Percentiles rank a stretch among this genome's conserved stretches.
phyloP scores from a whole-genome alignment of 2,113 vertebrate species.

The Meles meles region DNA sequence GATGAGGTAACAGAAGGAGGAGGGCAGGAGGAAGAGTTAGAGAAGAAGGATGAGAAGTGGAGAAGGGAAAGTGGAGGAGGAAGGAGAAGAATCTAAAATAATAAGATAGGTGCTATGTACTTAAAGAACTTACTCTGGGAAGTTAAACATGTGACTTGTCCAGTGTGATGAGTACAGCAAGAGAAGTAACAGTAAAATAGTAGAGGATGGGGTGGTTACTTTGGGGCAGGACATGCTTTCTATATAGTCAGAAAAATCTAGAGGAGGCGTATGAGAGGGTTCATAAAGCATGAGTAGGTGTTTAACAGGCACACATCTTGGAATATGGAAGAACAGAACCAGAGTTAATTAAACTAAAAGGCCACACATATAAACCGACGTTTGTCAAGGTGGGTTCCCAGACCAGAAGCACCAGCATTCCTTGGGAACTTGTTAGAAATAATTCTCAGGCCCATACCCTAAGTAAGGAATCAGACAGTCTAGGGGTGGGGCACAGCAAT shows the following conservation, averaged over 20 bases:
- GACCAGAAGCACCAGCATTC: not conserved
- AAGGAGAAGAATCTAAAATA: not conserved
- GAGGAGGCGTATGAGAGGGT: not conserved
- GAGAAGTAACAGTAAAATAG: not conserved
- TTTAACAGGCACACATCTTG: not conserved
- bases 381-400: not conserved
- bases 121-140: not conserved
- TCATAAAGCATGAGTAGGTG: not conserved
- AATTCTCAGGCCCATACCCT: not conserved
- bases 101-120: not conserved
- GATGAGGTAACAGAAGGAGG: not conserved
- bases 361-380: not conserved
- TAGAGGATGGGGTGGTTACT: not conserved
- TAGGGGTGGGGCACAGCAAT: accelerated
- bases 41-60: not conserved
- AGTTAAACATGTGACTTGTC: not conserved
- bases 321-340: not conserved
- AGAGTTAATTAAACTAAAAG: not conserved
- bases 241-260: not conserved
- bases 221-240: not conserved
- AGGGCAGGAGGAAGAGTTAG: not conserved
- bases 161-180: not conserved
- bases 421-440: not conserved
- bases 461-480: not conserved
- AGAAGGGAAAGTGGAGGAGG: not conserved